phyloP scores from a whole-genome alignment of 2,797 vertebrate species.

The Staurois parvus region DNA sequence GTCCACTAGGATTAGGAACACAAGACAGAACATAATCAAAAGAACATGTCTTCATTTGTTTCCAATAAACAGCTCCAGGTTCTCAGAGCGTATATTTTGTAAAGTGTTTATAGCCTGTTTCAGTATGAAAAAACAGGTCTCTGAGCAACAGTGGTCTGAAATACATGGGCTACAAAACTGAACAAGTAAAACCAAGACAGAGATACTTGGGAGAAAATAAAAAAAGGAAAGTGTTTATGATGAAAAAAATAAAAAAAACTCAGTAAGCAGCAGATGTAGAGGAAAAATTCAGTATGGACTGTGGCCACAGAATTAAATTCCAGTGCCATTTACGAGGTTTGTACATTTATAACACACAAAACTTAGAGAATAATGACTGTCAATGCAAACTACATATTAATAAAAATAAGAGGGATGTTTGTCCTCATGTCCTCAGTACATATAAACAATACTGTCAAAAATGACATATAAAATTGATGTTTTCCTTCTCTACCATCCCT shows the following conservation, averaged over 20 bases:
- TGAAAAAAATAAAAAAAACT: background rate
- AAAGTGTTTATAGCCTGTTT: background rate
- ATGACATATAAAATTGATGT: too few relatives aligned
- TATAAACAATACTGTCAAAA: too few relatives aligned
- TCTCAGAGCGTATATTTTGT: background rate
- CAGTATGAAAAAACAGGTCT: conserved; percentile 17
- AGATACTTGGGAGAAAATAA: background rate
- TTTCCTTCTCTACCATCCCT: too few relatives aligned
- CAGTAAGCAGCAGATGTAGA: background rate
- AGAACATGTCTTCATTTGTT: background rate
- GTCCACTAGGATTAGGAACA: background rate
- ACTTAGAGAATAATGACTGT: too few relatives aligned
- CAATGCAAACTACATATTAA: too few relatives aligned
- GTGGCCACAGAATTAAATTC: too few relatives aligned
- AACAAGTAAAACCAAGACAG: background rate
- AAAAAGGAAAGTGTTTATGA: background rate
- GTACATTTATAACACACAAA: too few relatives aligned
- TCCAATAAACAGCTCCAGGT: background rate
- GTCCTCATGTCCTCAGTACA: too few relatives aligned
- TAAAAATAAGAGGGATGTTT: too few relatives aligned
- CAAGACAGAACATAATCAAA: background rate
- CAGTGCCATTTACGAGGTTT: too few relatives aligned
- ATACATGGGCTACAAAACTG: background rate
- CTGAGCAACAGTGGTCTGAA: background rate
- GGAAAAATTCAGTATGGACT: background rate